A percentile compares a stretch with the other conserved stretches of the same genome.
These are phyloP conservation scores for Venturia canescens DNA, from an alignment of 1,140 invertebrate genomes.

Conservation along the genomic window DNA sequence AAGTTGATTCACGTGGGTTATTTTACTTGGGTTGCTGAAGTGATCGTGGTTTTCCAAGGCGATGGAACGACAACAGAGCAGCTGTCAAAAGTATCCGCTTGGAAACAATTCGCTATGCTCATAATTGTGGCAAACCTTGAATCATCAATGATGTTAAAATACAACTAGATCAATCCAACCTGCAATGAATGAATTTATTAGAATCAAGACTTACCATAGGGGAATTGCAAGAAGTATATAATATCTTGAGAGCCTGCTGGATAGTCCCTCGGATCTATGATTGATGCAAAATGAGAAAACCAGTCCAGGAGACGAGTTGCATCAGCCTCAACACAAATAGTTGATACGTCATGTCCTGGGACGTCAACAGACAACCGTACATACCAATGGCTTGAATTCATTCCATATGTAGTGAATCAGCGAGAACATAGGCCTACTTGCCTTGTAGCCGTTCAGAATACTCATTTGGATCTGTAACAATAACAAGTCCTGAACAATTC, in stretches of 20 bases:
- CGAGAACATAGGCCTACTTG: no score
- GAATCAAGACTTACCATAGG: constrained; percentile 79
- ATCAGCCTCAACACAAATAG: constrained; percentile 96
- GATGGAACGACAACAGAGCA: no score
- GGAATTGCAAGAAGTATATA: constrained; percentile 95
- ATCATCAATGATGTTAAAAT: constrained; percentile 9
- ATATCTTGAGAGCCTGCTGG: constrained; percentile 96
- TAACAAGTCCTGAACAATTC: constrained; percentile 97
- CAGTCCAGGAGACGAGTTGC: constrained; percentile 99
- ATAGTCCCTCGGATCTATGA: constrained; percentile 96
- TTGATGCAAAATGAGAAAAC: constrained; percentile 99
- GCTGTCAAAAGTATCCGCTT: no score
- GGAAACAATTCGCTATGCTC: constrained; percentile 98
- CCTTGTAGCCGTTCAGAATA: constrained; percentile 98
- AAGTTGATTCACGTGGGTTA: no score
- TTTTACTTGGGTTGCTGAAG: no score
- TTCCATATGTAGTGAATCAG: no score
- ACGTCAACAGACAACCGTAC: constrained; percentile 55
- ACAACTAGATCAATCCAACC: background rate
- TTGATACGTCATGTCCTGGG: constrained; percentile 96
- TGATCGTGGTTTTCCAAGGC: no score
- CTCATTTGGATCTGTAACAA: constrained; percentile 99
- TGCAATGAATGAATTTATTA: background rate
- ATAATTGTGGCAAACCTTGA: constrained; percentile 90
- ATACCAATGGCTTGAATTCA: no score